Evolutionary conservation across 2,113 vertebrate species (phyloP).

Genomic region (Fukomys damarensis): DNA sequence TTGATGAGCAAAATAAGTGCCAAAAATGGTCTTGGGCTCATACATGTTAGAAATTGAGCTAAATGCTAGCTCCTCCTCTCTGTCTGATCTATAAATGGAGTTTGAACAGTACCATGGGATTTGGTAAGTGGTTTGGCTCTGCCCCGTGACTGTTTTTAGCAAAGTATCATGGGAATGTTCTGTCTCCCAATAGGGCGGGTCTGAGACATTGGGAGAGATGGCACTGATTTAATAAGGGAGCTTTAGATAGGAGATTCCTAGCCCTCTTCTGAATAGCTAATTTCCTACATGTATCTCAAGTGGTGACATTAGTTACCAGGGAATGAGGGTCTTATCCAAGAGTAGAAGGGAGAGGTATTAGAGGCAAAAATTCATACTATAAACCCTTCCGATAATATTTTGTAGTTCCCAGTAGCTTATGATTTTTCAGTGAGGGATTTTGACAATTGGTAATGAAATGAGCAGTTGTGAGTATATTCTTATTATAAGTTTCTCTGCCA

Average conservation of each 20-base stretch:
- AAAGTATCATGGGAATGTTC: slow-evolving; percentile 40
- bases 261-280: not conserved
- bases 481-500: not conserved
- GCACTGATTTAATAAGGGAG: not conserved
- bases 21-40: slow-evolving; percentile 61
- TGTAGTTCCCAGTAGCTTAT: not conserved
- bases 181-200: not conserved
- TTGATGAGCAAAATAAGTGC: slow-evolving; percentile 43
- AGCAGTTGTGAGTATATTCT: not conserved
- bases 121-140: slow-evolving; percentile 54
- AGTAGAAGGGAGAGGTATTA: not conserved
- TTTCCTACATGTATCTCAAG: slow-evolving; percentile 15
- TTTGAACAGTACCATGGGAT: slow-evolving; percentile 63
- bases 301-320: slow-evolving; percentile 29
- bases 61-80: slow-evolving; percentile 33
- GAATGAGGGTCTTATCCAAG: not conserved
- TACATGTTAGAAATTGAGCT: slow-evolving; percentile 50
- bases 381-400: not conserved
- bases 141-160: slow-evolving; percentile 67
- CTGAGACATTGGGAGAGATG: slow-evolving; percentile 19
- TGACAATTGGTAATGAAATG: not conserved
- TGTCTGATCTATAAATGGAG: slow-evolving; percentile 67
- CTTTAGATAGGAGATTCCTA: not conserved
- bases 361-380: not conserved
- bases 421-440: slow-evolving; percentile 48